phyloP scores from a whole-genome alignment of 1,140 invertebrate genomes.

The Neuroterus valhalla region DNA sequence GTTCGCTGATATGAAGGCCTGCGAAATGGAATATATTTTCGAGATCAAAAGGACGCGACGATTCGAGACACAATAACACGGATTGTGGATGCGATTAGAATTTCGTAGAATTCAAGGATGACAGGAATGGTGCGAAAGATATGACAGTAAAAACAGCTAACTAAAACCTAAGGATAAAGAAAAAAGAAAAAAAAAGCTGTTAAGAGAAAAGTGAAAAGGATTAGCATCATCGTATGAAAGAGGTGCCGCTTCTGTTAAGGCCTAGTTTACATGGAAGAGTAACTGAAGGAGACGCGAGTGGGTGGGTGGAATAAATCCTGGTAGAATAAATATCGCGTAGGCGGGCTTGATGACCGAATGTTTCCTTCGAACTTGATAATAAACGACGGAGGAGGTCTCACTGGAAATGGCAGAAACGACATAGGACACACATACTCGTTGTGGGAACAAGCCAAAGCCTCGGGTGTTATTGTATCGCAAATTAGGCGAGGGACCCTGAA shows the following conservation, averaged over 20 bases:
- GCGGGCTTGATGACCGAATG: conserved; percentile 5
- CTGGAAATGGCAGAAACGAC: conserved; percentile 30
- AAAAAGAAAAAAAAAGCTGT: background rate
- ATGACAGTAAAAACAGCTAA: background rate
- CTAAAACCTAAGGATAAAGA: background rate
- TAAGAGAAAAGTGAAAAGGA: conserved; percentile 31
- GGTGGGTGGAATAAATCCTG: conserved; percentile 26
- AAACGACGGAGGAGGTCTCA: conserved; percentile 20
- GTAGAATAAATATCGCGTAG: conserved; percentile 17
- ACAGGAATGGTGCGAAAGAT: conserved; percentile 2
- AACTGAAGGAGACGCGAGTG: conserved; percentile 14
- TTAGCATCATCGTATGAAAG: conserved; percentile 29
- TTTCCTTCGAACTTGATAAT: conserved; percentile 5
- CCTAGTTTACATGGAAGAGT: conserved; percentile 8
- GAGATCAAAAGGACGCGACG: no score
- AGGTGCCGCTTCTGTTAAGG: background rate
- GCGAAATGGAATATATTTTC: no score
- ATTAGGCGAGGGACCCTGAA: conserved; percentile 51
- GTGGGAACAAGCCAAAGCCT: conserved; percentile 39
- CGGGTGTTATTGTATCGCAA: conserved; percentile 52
- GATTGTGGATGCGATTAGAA: background rate
- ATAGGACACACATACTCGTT: conserved; percentile 28
- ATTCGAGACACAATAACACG: background rate
- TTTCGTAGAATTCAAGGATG: conserved; percentile 10
- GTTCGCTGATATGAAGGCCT: no score